phyloP scores from a whole-genome alignment of 1,140 invertebrate genomes.

The Listronotus bonariensis region DNA sequence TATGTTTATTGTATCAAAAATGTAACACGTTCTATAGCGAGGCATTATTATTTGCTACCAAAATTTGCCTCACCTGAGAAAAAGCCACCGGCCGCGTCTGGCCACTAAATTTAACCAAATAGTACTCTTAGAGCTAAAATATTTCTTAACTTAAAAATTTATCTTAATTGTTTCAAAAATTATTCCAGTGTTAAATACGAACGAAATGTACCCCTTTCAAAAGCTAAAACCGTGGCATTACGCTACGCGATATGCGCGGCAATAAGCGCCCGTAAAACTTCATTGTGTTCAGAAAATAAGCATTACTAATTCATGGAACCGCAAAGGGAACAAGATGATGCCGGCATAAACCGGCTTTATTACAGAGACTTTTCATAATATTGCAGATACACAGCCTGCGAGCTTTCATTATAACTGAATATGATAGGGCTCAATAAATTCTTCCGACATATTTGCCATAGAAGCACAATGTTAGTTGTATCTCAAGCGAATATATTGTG shows the following conservation, averaged over 20 bases:
- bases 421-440: conserved; percentile 28
- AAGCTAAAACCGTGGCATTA: conserved; percentile 17
- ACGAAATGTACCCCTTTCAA: conserved; percentile 21
- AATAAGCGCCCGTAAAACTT: conserved; percentile 30
- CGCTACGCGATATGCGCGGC: conserved; percentile 17
- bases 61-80: too few relatives aligned
- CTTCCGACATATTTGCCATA: neutral
- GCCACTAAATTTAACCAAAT: too few relatives aligned
- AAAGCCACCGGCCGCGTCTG: too few relatives aligned
- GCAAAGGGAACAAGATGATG: conserved; percentile 26
- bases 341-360: conserved; percentile 24
- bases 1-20: too few relatives aligned
- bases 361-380: conserved; percentile 26
- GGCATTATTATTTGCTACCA: too few relatives aligned
- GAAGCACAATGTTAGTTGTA: too few relatives aligned
- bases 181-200: neutral
- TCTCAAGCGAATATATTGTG: too few relatives aligned
- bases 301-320: conserved; percentile 30
- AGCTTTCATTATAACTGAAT: conserved; percentile 29
- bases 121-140: too few relatives aligned
- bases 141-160: too few relatives aligned
- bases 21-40: too few relatives aligned
- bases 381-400: conserved; percentile 24
- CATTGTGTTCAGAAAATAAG: conserved; percentile 31
- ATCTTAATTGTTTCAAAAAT: conserved; percentile 3